Evolutionary conservation across 2,113 vertebrate species (phyloP), one percentile per base, ranked within the genome.

Genomic region (Prunella himalayana): DNA sequence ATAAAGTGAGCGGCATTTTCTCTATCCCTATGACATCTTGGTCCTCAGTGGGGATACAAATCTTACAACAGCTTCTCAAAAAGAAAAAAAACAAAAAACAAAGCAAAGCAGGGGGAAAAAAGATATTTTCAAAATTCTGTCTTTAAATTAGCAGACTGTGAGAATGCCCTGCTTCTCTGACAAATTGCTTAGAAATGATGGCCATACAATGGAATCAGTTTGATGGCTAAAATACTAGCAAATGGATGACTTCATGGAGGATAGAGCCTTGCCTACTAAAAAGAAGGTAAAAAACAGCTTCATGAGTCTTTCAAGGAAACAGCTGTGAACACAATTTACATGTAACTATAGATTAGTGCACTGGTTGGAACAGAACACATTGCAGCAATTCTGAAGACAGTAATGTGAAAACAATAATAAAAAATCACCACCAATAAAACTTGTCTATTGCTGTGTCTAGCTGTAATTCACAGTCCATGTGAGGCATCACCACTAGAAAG

Each of bases 1-100:
- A 99, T 99, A 99, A 99, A 99, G 98, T 92, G 92, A 98, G 97
- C 95, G 61, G 97, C 98, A 97, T 98, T 98, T 98, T 98, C 98
- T 98, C 97, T 96, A 97, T 97, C 97, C 93, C 95, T 97, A 97
- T 98, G 98, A 99, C 98, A 99, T 98, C 98, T 98, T 85, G 73
- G 98, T 98, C 98, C 97, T 97, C 97, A 96, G 88, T 94, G 97
- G 97, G 96, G 93, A 96, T 96, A 92, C 85, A 96, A 97, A 98
- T 97, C 96, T 97, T 89, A 92, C 94, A 95, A 87, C 59, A 94
- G 97, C 95, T 94, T 96, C 92, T 69, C 76, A 47, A 64, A 90
- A 95, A 89, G 79, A 79, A 65, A 39, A 64, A 44, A 69, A 70
- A 12, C 28, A 61, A 37, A 37, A 49, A 47, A 15, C 66, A 92